phyloP scores from a whole-genome alignment of 2,888 invertebrate genomes.

The Chymomyza amoena region DNA sequence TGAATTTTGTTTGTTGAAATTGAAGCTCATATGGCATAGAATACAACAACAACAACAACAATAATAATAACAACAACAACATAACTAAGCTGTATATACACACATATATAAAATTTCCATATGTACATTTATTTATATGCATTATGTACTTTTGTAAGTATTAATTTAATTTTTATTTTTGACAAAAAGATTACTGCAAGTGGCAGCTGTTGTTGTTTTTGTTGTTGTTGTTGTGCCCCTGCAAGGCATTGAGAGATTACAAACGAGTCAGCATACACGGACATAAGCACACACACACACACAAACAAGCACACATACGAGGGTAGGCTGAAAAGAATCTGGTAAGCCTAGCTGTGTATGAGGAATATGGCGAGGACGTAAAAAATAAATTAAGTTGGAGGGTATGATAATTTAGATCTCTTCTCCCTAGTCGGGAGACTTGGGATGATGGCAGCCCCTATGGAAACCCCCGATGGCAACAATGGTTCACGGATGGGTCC shows the following conservation, averaged over 20 bases:
- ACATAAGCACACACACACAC: neutral
- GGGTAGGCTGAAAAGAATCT: too few relatives aligned
- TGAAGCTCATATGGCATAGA: neutral
- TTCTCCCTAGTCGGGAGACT: too few relatives aligned
- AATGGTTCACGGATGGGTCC: too few relatives aligned
- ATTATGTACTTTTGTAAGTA: neutral
- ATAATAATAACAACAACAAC: neutral
- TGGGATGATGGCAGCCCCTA: too few relatives aligned
- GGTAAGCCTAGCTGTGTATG: too few relatives aligned
- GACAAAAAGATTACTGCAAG: conserved; percentile 49
- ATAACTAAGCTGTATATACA: too few relatives aligned
- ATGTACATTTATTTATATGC: neutral
- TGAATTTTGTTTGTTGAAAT: neutral
- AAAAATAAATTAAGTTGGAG: too few relatives aligned
- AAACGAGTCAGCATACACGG: neutral
- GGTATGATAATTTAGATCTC: too few relatives aligned
- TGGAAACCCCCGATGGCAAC: too few relatives aligned
- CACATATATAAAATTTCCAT: neutral
- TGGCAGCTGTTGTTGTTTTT: conserved; percentile 33
- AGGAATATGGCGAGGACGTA: neutral
- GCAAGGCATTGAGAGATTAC: conserved; percentile 3
- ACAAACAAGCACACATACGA: conserved; percentile 2
- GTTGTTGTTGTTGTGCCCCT: neutral
- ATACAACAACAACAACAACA: neutral
- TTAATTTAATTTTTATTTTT: neutral